Evolutionary conservation across 1,140 invertebrate genomes (phyloP), one percentile per base, ranked within the genome.

Genomic region (Microplitis demolitor): DNA sequence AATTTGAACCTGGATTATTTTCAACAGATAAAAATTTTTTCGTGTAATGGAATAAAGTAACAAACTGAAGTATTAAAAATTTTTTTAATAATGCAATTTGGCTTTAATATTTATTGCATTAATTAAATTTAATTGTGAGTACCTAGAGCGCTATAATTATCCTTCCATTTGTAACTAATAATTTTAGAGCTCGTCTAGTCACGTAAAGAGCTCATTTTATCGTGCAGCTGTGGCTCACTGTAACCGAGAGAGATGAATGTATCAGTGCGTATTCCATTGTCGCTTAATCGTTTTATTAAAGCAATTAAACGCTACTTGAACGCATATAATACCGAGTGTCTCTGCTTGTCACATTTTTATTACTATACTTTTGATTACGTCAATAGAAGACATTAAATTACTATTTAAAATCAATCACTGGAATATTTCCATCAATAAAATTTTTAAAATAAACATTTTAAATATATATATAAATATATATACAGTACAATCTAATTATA

Each of bases 221-320:
- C 13, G 45, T 6, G 45, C 45, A 50, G 45, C 45, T 50, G 45
- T 13, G 45, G 45, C 13, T 8, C 45, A 50, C 6, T 50, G 1
- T 50, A 13, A 50, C 6, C 13, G 45, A 50, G 13, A 50, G 13
- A 50, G 45, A 50, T 50, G 6, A 50, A 50, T 50, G 13, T 13
- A 50, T 50, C 1, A 50, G 24, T 61, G 39, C n/a, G 34, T 45
- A 61, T 34, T 45, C 54, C 37, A 53, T 53, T 11, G 56, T 33
- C 16, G 45, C 39, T 24, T 69, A 69, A 69, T 61, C 60, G 24
- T 69, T 69, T 69, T 69, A 69, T 69, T 60, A 56, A 13, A 45
- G 35, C 58, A 61, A 61, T 69, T 69, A 69, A 35, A 34, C 50
- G 58, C 68, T 60, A 37, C 61, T 62, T 50, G 31, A 54, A 58